Base-by-base conservation (phyloP, 2,113 vertebrate genomes). In the Prinia subflava region DNA sequence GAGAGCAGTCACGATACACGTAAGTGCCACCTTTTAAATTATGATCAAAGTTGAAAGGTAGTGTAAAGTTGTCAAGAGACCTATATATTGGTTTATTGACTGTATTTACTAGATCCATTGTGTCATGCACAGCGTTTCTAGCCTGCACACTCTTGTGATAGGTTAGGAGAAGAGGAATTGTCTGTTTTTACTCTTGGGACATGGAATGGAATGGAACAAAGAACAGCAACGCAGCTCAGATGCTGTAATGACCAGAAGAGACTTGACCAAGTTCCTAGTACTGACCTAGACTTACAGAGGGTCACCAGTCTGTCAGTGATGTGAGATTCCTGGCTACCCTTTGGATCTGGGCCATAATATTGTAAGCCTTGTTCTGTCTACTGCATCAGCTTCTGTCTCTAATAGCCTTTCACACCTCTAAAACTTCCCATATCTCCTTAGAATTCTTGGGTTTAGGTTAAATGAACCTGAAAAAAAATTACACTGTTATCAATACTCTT, bases 1-100 rank as follows among this genome's bases (percentile, higher is more conserved):
- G 76, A 78, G 37, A 95, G 49, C 52, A 96, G 95, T 94, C 93
- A 90, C 0, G 10, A 81, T 83, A 88, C 59, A 90, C 56, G 8
- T 14, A 91, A 94, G 33, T 83, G 85, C 23, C 79, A 90, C 79
- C 79, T 88, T 93, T 95, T 83, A 92, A 96, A 95, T 81, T 86
- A 86, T 86, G 96, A 94, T 94, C 92, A 96, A 96, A 96, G 93
- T 74, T 83, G 69, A 94, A 96, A 92, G 81, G 67, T 1, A 2
- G 63, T 77, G 41, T 87, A 80, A 93, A 87, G 69, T 60, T 96
- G 44, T 59, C 82, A 88, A 70, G 83, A 90, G 85, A 94, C 90
- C 87, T 89, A 83, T 68, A 90, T 95, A 83, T 92, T 90, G 56
- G 88, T 74, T 95, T 92, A 83, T 19, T 90, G 79, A 81, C 76